Base-by-base conservation (phyloP, 2,113 vertebrate genomes). In the Macrotis lagotis region DNA sequence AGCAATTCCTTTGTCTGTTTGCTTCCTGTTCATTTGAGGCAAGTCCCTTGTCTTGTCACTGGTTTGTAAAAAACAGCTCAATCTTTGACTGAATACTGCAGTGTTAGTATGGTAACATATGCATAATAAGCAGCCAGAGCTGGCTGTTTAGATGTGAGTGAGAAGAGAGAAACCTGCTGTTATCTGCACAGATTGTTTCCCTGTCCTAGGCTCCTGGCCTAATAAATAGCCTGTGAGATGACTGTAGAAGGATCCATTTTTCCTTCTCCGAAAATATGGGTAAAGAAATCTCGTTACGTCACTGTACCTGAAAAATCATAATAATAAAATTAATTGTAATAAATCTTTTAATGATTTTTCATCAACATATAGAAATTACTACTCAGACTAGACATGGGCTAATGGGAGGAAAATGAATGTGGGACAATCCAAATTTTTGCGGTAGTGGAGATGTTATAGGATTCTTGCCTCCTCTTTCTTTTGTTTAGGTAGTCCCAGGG, bases 401-500 rank as follows among this genome's bases (percentile, higher is more conserved):
- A 48, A 92, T 50, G 5, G 90, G 66, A 25, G n/a, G 90, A 83
- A 93, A 59, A 91, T 88, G 95, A 91, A 48, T 11, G 10, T 16
- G 10, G 93, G 31, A 19, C 92, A 1, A 10, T 74, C 91, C 90
- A 26, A 88, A 88, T 93, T 91, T 97, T 94, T 96, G 94, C 74
- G 91, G 94, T 89, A 51, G 92, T 66, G 93, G 95, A 88, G 88
- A 90, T 44, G 51, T 31, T 74, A 91, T 22, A 97, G 94, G 92
- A 91, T 93, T 88, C 94, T 53, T 90, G 91, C 94, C 91, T 50
- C 92, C 59, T 92, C 92, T 88, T 74, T 93, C 94, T 47, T 96
- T 96, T 95, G 89, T 96, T 95, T 59, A 44, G 66, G 26, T 50
- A 94, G 94, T 83, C 94, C 92, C 25, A 37, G 94, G 93, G 92